A percentile compares a stretch with the other conserved stretches of the same genome.
These are phyloP conservation scores for Amblyornis subalaris DNA, from an alignment of 2,113 vertebrate genomes.

Conservation along the genomic window DNA sequence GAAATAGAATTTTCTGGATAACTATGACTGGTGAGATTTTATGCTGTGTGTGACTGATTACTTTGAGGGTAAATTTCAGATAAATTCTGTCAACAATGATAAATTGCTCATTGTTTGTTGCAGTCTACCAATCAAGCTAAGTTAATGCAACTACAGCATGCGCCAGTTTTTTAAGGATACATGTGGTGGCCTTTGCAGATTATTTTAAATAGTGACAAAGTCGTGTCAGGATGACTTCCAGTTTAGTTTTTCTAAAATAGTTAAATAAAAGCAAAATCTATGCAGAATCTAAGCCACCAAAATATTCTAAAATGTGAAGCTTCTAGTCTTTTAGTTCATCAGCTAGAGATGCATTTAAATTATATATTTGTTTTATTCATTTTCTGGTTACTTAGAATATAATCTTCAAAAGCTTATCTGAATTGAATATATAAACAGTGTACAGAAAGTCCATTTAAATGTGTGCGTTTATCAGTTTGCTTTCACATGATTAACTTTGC, in stretches of 20 bases:
- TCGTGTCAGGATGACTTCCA: not conserved
- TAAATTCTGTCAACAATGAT: not conserved
- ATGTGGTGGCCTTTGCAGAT: not conserved
- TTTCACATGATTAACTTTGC: not conserved
- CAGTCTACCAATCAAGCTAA: not conserved
- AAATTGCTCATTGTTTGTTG: not conserved
- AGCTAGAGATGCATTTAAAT: not conserved
- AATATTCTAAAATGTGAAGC: not conserved
- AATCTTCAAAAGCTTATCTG: not conserved
- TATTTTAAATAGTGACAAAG: not conserved
- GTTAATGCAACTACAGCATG: not conserved
- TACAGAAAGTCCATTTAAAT: not conserved
- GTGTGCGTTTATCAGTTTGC: not conserved
- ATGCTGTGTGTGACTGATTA: not conserved
- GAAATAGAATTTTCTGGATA: not conserved
- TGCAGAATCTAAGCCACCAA: not conserved
- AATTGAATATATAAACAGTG: not conserved
- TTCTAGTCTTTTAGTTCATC: not conserved
- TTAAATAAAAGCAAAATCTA: not conserved
- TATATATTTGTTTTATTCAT: not conserved
- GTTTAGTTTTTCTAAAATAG: not conserved
- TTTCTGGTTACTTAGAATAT: not conserved
- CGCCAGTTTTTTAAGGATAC: not conserved
- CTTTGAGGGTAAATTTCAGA: slow-evolving; percentile 1
- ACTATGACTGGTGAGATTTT: not conserved